Evolutionary conservation across 2,888 invertebrate species (phyloP).

Genomic region (Crepidodera aurea): DNA sequence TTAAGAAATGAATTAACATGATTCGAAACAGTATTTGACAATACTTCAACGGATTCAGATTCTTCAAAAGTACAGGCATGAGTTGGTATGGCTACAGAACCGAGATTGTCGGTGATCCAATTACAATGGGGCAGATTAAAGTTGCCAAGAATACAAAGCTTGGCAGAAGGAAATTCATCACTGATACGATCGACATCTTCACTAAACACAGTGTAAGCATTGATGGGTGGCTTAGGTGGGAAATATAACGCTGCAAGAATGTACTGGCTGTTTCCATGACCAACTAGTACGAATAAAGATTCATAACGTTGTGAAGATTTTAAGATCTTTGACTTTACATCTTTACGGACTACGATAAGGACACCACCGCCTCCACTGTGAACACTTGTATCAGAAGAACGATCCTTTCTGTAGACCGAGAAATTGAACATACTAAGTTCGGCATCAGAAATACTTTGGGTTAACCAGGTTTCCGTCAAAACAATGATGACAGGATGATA

Average conservation of each 20-base stretch:
- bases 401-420: background rate
- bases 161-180: background rate
- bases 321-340: background rate
- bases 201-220: background rate
- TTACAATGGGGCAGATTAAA: background rate
- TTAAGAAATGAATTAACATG: too few relatives aligned
- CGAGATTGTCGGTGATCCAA: too few relatives aligned
- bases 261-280: background rate
- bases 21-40: too few relatives aligned
- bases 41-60: too few relatives aligned
- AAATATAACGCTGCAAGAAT: background rate
- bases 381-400: background rate
- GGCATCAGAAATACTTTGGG: background rate
- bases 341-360: background rate
- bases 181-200: background rate
- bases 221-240: background rate
- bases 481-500: background rate
- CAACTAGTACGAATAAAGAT: background rate
- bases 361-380: background rate
- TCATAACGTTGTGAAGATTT: background rate
- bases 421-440: background rate
- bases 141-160: background rate
- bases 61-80: too few relatives aligned
- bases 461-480: background rate
- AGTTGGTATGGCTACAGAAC: too few relatives aligned